These are phyloP conservation scores for Trinorchestia longiramus DNA, from an alignment of 1,140 invertebrate genomes.

Conservation along the genomic window DNA sequence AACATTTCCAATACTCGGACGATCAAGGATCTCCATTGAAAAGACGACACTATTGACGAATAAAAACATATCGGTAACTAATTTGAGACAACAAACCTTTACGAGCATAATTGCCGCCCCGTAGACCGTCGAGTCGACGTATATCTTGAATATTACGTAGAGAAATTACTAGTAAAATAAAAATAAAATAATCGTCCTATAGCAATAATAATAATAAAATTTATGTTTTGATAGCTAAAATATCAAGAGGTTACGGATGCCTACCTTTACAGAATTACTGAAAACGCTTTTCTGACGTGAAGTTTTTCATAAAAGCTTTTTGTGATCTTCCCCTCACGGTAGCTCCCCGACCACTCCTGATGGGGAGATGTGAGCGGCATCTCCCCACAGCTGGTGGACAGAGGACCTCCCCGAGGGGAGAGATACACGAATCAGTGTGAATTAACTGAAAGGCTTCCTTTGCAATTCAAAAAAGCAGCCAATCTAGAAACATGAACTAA, in stretches of 20 bases:
- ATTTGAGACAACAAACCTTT: neutral
- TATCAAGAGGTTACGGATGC: neutral
- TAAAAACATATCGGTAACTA: neutral
- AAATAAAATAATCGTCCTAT: neutral
- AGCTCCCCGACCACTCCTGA: neutral
- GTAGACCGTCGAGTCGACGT: neutral
- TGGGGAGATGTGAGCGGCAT: neutral
- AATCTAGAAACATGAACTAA: neutral
- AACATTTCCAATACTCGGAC: neutral
- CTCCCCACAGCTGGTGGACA: neutral
- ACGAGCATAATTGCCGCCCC: neutral
- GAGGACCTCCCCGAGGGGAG: neutral
- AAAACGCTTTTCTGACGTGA: neutral
- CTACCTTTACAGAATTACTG: neutral
- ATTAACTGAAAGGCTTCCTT: neutral
- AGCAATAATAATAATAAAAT: neutral
- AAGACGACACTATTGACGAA: neutral
- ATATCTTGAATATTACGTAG: neutral
- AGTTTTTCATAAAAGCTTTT: neutral
- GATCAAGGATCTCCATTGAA: neutral
- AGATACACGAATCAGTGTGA: neutral
- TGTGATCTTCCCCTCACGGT: neutral
- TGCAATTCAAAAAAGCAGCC: neutral
- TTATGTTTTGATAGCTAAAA: neutral
- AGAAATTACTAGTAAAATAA: neutral